A percentile compares a stretch with the other conserved stretches of the same genome.
Conservation (phyloP, 2,888 invertebrate genomes). For the Heteromurus nitidus region DNA sequence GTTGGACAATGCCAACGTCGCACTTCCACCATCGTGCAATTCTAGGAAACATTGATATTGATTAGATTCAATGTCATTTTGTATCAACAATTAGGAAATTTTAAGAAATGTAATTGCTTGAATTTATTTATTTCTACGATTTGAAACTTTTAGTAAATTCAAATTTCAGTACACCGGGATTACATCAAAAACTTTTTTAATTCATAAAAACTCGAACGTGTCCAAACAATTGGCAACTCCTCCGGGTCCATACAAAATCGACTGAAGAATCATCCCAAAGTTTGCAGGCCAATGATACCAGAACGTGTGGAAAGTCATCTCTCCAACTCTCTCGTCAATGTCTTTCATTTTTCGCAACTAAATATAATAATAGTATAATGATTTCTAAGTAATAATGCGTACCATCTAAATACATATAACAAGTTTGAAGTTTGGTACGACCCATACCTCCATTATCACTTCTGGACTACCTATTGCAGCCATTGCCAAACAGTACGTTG, state of each 20-base stretch:
- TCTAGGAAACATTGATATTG: slow-evolving; percentile 17
- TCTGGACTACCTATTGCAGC: slow-evolving; percentile 48
- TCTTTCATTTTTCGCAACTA: slow-evolving; percentile 44
- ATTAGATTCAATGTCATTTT: too few relatives aligned
- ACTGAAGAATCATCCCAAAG: slow-evolving; percentile 57
- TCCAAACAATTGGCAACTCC: slow-evolving; percentile 55
- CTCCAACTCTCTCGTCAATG: slow-evolving; percentile 57
- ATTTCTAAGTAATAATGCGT: slow-evolving; percentile 7
- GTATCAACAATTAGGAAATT: too few relatives aligned
- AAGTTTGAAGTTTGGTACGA: too few relatives aligned
- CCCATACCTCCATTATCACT: slow-evolving; percentile 37
- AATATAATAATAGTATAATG: neutral
- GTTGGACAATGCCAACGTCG: slow-evolving; percentile 45
- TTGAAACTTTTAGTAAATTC: too few relatives aligned
- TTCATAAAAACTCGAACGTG: slow-evolving; percentile 48
- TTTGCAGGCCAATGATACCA: slow-evolving; percentile 63
- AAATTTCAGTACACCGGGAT: too few relatives aligned
- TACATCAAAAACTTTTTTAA: too few relatives aligned
- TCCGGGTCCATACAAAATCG: slow-evolving; percentile 51
- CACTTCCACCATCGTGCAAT: slow-evolving; percentile 33
- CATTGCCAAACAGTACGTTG: slow-evolving; percentile 52
- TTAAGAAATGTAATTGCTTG: too few relatives aligned
- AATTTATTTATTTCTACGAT: too few relatives aligned
- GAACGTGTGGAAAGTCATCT: slow-evolving; percentile 55
- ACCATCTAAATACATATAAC: too few relatives aligned